Evolutionary conservation across 2,113 vertebrate species (phyloP).

Genomic region (Corythornis vintsioides): DNA sequence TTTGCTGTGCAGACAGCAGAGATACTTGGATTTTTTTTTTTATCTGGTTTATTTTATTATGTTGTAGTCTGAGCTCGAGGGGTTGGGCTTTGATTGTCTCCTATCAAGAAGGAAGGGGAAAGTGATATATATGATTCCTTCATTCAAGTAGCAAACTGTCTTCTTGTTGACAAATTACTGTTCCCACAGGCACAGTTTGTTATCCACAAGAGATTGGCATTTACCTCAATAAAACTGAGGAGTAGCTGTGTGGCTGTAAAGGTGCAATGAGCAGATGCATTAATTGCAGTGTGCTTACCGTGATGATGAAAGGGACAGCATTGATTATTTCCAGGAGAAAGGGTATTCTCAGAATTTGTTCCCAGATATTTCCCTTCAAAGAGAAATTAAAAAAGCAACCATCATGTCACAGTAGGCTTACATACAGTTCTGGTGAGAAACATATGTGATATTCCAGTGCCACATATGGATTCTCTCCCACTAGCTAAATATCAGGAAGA

Average conservation of each 20-base stretch:
- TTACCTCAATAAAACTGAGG: neutral
- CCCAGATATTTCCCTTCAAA: conserved; percentile 87
- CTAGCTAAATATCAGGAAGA: neutral
- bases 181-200: neutral
- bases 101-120: neutral
- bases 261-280: neutral
- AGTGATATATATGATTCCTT: neutral
- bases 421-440: neutral
- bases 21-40: neutral
- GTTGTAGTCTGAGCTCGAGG: neutral
- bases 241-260: neutral
- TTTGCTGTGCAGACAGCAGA: neutral
- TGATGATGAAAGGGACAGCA: conserved; percentile 86
- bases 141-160: neutral
- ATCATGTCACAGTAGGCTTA: neutral
- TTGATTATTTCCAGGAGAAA: conserved; percentile 88
- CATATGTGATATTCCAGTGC: neutral
- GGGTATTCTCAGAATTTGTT: conserved; percentile 84
- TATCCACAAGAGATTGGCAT: neutral
- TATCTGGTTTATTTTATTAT: neutral
- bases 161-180: neutral
- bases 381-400: neutral
- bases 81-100: neutral
- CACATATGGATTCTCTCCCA: neutral
- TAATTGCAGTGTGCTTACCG: conserved; percentile 72